Percentiles rank a stretch among this genome's conserved stretches.
These are phyloP conservation scores for Lepidocolaptes lacrymiger DNA, from an alignment of 2,797 vertebrate species.

Conservation along the genomic window DNA sequence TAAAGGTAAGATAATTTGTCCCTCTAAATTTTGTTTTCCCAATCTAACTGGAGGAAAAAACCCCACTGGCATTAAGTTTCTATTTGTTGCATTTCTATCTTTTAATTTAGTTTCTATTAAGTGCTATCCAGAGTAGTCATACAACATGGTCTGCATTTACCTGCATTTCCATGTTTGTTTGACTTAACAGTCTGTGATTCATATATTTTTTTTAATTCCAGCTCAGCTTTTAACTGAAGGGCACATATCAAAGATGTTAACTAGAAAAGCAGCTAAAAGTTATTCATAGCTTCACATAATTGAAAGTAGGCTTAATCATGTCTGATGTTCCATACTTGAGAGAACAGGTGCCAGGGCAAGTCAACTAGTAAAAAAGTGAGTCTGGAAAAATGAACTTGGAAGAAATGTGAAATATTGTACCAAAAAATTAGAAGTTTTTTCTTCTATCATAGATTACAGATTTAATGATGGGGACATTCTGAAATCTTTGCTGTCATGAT, in stretches of 20 bases:
- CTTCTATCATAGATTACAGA: neutral
- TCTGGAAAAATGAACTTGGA: neutral
- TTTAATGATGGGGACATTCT: neutral
- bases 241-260: neutral
- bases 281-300: neutral
- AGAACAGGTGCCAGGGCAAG: neutral
- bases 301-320: neutral
- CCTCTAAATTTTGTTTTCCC: neutral
- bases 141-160: neutral
- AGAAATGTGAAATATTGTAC: neutral
- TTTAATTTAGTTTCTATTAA: neutral
- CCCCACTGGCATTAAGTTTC: neutral
- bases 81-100: neutral
- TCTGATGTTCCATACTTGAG: neutral
- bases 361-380: neutral
- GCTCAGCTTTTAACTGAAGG: constrained; percentile 28
- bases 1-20: constrained; percentile 57
- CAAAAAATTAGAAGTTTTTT: neutral
- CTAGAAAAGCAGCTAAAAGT: constrained; percentile 15
- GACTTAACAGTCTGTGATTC: constrained; percentile 16
- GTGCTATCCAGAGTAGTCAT: neutral
- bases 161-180: constrained; percentile 27
- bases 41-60: neutral
- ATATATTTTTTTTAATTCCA: neutral
- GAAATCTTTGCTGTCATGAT: neutral